Conservation (phyloP, 2,113 vertebrate species). For the Rhineura floridana region DNA sequence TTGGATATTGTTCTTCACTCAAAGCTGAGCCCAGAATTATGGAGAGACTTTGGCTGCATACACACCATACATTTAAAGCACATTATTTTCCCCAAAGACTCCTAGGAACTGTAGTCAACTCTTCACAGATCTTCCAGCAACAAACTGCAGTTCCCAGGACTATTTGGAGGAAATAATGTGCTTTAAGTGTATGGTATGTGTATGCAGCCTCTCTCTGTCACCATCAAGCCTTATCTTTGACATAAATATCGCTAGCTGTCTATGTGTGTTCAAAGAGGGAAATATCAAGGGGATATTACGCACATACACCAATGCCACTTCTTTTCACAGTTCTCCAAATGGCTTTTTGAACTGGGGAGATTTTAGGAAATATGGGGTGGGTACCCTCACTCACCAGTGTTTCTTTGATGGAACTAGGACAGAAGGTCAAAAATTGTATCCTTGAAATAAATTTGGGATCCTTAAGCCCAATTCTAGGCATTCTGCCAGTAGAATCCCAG, state of each 20-base stretch:
- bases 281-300: background rate
- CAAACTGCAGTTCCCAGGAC: too few relatives aligned
- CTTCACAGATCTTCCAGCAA: too few relatives aligned
- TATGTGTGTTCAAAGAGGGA: background rate
- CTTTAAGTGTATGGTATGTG: too few relatives aligned
- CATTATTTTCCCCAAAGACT: too few relatives aligned
- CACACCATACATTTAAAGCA: too few relatives aligned
- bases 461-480: background rate
- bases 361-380: background rate
- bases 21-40: background rate
- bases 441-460: background rate
- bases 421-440: background rate
- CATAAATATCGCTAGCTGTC: background rate
- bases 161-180: too few relatives aligned
- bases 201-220: too few relatives aligned
- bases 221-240: background rate
- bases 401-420: background rate
- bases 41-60: background rate
- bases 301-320: background rate
- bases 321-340: background rate
- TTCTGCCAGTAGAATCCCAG: background rate
- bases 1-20: background rate
- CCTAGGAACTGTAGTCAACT: too few relatives aligned
- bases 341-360: background rate
- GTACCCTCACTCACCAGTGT: too few relatives aligned